phyloP scores from a whole-genome alignment of 2,888 invertebrate species.

The Phoenoteleia sp. region DNA sequence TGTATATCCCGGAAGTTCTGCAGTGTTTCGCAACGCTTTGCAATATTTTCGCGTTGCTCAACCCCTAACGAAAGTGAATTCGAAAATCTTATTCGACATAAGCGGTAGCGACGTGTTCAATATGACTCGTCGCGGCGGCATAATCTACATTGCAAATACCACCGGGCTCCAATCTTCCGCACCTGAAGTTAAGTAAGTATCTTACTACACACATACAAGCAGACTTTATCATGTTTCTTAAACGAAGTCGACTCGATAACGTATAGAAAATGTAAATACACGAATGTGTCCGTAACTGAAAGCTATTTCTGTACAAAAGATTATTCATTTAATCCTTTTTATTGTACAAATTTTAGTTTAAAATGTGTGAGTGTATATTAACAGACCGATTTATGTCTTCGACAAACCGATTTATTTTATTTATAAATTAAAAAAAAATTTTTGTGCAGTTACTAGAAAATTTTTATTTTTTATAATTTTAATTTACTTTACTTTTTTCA shows the following conservation, averaged over 20 bases:
- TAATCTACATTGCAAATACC: slow-evolving; percentile 88
- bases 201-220: no score
- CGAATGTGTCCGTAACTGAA: no score
- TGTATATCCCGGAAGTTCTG: slow-evolving; percentile 77
- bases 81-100: slow-evolving; percentile 76
- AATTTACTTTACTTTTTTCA: no score
- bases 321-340: no score
- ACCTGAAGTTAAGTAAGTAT: slow-evolving; percentile 85
- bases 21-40: slow-evolving; percentile 77
- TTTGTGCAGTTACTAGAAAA: no score
- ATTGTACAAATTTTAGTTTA: no score
- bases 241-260: slow-evolving; percentile 18
- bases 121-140: slow-evolving; percentile 88
- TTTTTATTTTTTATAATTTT: no score
- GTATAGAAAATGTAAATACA: slow-evolving; percentile 18
- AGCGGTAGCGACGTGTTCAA: slow-evolving; percentile 86
- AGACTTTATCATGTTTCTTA: slow-evolving; percentile 42
- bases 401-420: no score
- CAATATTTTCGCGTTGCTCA: slow-evolving; percentile 81
- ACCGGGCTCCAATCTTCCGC: slow-evolving; percentile 85
- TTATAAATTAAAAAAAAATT: no score
- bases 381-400: no score
- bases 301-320: no score
- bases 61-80: slow-evolving; percentile 76
- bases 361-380: no score